Evolutionary conservation across 1,140 invertebrate species (phyloP).

Genomic region (Matsumurasca onukii): DNA sequence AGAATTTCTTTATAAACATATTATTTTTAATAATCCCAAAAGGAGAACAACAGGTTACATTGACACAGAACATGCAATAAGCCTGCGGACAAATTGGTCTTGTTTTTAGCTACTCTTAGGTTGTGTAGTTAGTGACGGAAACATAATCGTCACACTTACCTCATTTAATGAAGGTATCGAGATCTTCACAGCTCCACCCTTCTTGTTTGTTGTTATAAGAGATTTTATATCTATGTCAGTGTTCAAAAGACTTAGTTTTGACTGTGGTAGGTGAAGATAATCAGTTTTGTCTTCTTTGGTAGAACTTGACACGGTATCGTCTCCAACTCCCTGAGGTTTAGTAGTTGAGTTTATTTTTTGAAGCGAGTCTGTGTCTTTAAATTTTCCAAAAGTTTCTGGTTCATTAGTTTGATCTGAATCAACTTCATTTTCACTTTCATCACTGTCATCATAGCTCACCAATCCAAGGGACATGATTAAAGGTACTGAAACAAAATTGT

Average conservation of each 20-base stretch:
- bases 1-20: too few species aligned
- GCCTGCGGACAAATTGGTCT: too few species aligned
- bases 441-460: constrained; percentile 10
- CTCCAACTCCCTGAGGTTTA: too few species aligned
- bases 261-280: neutral
- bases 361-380: neutral
- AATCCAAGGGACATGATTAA: constrained; percentile 3
- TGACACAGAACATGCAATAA: too few species aligned
- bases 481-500: neutral
- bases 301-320: too few species aligned
- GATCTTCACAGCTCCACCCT: constrained; percentile 33
- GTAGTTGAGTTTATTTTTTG: neutral
- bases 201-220: constrained; percentile 14
- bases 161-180: constrained; percentile 33
- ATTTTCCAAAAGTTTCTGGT: neutral
- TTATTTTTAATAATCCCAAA: too few species aligned
- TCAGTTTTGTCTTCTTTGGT: neutral
- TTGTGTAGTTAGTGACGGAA: too few species aligned
- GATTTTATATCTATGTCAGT: constrained; percentile 13
- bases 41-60: too few species aligned
- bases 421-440: constrained; percentile 13
- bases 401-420: neutral
- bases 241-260: constrained; percentile 11
- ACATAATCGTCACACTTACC: constrained; percentile 5
- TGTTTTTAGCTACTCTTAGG: too few species aligned